These are phyloP conservation scores for Paramormyrops hopkinsi DNA, from an alignment of 2,797 vertebrate species.

Conservation along the genomic window DNA sequence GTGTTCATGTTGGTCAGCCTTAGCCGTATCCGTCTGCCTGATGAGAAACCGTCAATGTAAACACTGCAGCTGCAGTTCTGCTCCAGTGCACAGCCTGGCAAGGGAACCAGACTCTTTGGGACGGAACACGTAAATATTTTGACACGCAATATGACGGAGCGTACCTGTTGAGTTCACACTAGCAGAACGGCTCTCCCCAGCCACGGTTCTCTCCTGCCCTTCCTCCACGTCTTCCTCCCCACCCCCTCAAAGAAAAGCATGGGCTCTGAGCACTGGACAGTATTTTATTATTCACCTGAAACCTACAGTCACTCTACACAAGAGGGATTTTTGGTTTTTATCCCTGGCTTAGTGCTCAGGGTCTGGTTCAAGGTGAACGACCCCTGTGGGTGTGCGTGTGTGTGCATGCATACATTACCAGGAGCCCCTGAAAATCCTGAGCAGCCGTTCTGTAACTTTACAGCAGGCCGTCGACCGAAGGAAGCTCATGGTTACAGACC, in stretches of 20 bases:
- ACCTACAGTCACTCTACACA: neutral
- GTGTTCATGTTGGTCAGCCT: constrained; percentile 16
- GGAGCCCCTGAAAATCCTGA: neutral
- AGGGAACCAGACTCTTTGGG: constrained; percentile 48
- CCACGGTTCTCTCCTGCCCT: constrained; percentile 51
- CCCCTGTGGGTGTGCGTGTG: neutral
- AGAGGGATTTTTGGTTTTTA: neutral
- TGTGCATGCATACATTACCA: neutral
- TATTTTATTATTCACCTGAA: neutral
- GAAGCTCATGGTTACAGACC: neutral
- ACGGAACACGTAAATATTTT: constrained; percentile 65
- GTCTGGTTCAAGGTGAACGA: neutral
- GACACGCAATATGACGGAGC: constrained; percentile 61
- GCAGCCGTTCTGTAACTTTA: neutral
- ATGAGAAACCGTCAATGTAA: constrained; percentile 46
- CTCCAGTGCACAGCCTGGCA: constrained; percentile 37
- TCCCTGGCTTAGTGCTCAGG: neutral
- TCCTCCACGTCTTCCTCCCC: constrained; percentile 37
- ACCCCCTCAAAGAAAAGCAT: constrained; percentile 10
- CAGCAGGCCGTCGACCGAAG: neutral
- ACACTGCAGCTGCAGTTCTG: constrained; percentile 34
- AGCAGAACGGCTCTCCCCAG: constrained; percentile 46
- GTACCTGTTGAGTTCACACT: constrained; percentile 55
- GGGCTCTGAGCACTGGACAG: neutral
- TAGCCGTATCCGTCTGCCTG: constrained; percentile 22